Percentiles rank a stretch among this genome's conserved stretches.
Conservation (phyloP, 2,113 vertebrate genomes). For the Amazona guildingii region DNA sequence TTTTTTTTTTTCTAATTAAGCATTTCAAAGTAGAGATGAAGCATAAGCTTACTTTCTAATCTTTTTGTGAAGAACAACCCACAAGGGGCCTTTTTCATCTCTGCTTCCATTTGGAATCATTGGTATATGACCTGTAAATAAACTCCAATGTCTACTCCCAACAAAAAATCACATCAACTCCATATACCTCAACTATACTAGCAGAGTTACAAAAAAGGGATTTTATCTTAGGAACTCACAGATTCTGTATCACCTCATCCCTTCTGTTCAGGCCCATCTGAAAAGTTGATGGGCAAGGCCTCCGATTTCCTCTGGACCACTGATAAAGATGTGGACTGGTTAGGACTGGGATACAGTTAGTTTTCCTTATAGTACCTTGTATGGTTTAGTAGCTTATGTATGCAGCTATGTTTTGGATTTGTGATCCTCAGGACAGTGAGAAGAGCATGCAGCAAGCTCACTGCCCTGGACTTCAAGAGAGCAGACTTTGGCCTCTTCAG, state of each 20-base stretch:
- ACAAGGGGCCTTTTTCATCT: background rate
- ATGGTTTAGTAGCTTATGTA: background rate
- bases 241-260: background rate
- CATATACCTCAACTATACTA: background rate
- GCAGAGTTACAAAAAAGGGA: background rate
- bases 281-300: background rate
- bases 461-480: too few species aligned
- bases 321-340: too few species aligned
- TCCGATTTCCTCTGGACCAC: background rate
- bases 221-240: background rate
- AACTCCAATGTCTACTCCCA: background rate
- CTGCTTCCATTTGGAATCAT: background rate
- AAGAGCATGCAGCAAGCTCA: too few species aligned
- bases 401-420: background rate
- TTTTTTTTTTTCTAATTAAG: background rate
- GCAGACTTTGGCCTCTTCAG: too few species aligned
- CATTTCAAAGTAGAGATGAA: background rate
- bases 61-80: background rate
- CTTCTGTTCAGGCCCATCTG: accelerated
- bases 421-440: background rate
- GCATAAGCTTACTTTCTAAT: background rate
- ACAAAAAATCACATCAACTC: background rate
- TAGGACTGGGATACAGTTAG: background rate
- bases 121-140: background rate
- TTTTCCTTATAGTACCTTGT: background rate